Evolutionary conservation across 2,888 invertebrate species (phyloP), one percentile per base, ranked within the genome.

Genomic region (Taenaris catops): DNA sequence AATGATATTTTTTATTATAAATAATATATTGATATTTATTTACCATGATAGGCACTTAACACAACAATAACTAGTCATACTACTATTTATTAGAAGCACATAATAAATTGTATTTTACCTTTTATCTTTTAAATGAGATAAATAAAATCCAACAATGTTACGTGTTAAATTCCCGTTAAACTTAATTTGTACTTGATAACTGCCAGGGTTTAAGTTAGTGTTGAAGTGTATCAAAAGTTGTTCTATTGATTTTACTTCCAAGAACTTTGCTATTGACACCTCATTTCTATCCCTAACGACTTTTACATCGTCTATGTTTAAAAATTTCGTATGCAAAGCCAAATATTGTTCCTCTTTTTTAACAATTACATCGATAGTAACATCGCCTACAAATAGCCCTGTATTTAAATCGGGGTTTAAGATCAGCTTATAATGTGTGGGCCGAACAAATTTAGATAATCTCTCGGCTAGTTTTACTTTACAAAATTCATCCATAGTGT

Each of bases 131-230:
- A 94, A 91, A 3, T 78, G 84, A 39, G 94, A 94, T 47, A 89
- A 89, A 63, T 94, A 95, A 35, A 94, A 87, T 2, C 94, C 94
- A 34, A 92, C 90, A 54, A 94, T 91, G 46, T 90, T 90, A 42
- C 89, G 84, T 11, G 88, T 89, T 60, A 93, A 80, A 43, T 87
- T 86, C 0, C 94, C 94, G 41, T 73, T 69, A 55, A 92, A 95
- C 18, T 89, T 69, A 24, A 94, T 84, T 21, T 69, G 58, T 6
- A 94, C 60, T 6, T 72, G 68, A 57, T 91, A 91, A 33, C 69
- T 71, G 1, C 84, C 87, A 3, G 67, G 38, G 19, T 33, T 47
- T 8, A 83, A 26, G 7, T 39, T 36, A 27, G 51, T 47, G 12
- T 68, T 57, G 34, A 81, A 73, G 28, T 68, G 50, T 37, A 87